Conservation (phyloP, 2,797 vertebrate species). For the Takifugu rubripes region DNA sequence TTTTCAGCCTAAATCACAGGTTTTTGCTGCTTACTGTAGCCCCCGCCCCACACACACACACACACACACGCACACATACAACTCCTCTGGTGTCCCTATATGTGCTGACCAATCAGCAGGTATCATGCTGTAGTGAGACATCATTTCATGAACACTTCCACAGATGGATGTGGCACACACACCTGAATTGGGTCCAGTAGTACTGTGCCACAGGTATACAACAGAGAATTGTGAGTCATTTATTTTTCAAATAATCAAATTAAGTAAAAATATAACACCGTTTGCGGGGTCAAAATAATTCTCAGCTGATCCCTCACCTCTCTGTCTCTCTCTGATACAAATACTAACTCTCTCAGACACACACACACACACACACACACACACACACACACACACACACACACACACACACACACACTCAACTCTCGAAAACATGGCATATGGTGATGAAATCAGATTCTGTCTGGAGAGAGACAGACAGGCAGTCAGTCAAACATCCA, state of each 20-base stretch:
- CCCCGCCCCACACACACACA: conserved; percentile 8
- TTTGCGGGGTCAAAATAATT: no score
- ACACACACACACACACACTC: conserved; percentile 29
- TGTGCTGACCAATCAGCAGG: conserved; percentile 24
- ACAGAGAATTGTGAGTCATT: no score
- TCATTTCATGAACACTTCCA: conserved; percentile 36
- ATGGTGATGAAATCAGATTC: conserved; percentile 68
- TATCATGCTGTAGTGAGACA: conserved; percentile 16
- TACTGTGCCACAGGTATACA: no score
- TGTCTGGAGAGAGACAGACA: conserved; percentile 57
- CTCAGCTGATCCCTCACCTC: no score
- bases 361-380: conserved; percentile 30
- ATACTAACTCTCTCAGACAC: conserved; percentile 12
- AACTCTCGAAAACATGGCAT: conserved; percentile 42
- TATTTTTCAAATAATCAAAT: no score
- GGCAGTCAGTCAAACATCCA: conserved; percentile 44
- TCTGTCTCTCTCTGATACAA: no score
- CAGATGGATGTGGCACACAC: conserved; percentile 33
- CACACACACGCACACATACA: not conserved
- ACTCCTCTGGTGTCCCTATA: conserved; percentile 10
- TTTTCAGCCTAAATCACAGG: conserved; percentile 54
- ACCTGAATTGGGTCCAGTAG: no score
- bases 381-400: conserved; percentile 29
- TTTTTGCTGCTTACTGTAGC: conserved; percentile 21
- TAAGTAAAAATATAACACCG: no score